Evolutionary conservation across 1,140 invertebrate species (phyloP), one percentile per base, ranked within the genome.

Genomic region (Drosophila athabasca): DNA sequence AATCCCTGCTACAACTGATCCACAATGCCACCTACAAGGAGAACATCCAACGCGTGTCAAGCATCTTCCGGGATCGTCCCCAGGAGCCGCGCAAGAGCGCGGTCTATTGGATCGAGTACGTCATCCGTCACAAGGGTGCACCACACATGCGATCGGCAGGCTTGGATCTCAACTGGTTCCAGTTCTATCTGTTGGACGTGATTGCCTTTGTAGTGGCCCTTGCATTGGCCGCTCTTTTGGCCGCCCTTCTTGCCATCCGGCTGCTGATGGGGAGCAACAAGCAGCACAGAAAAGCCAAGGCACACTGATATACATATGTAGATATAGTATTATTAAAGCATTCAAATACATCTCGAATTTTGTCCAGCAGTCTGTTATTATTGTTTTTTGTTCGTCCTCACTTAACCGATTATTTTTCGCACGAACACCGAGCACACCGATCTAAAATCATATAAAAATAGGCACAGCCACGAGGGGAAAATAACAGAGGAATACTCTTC

Each of bases 91-190:
- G 94, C 49, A 92, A 94, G 13, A 93, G 92, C 24, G 94, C 94
- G 4, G 73, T 94, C 44, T 95, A 92, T 71, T 95, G 94, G 94
- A 93, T 93, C 4, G 94, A 95, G 69, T 94, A 93, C 65, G 94
- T 94, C 4, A 94, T 94, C 3, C 88, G 93, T 8, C 92, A 95
- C 76, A 92, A 93, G 48, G 94, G 92, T 70, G 94, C 93, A 29
- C 91, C 72, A 43, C 93, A 93, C 91, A 92, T 95, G 68, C 92
- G 93, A 46, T 93, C 93, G 1, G 91, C 93, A 3, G 94, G 93
- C 0, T 17, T 79, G 11, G 83, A 88, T 35, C 92, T 95, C 57
- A 93, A 93, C 9, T 93, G 93, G 71, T 95, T 94, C 84, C 93
- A 95, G 70, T 95, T 94, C 87, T 92, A 93, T 39, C 82, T 94